phyloP scores from a whole-genome alignment of 2,113 vertebrate species.

The Psettodes erumei region DNA sequence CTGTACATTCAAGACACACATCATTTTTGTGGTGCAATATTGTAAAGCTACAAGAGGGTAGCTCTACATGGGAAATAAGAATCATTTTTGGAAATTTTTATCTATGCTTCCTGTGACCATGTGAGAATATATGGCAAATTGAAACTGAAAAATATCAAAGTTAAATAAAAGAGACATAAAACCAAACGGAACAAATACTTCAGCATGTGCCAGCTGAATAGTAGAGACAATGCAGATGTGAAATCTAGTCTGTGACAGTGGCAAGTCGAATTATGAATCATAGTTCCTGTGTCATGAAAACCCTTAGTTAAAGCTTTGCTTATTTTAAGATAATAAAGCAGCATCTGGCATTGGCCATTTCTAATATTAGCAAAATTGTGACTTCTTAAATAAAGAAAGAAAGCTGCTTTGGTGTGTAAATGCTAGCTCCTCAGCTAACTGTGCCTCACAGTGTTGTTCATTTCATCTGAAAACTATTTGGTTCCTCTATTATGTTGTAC shows the following conservation, averaged over 20 bases:
- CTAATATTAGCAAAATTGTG: not conserved
- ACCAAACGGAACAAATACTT: not conserved
- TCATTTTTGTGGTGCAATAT: not conserved
- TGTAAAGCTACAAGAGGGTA: not conserved
- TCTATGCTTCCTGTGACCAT: not conserved
- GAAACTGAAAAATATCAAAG: not conserved
- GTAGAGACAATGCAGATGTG: constrained; percentile 12
- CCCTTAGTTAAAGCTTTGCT: not conserved
- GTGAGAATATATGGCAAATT: not conserved
- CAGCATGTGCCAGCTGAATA: not conserved
- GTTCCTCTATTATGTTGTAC: not conserved
- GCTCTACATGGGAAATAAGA: not conserved
- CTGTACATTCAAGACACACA: not conserved
- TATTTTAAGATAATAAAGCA: not conserved
- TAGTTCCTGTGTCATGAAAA: constrained; percentile 7
- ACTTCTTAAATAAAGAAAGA: not conserved
- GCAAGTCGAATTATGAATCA: not conserved
- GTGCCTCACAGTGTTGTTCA: not conserved
- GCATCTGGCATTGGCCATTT: not conserved
- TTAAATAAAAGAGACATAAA: not conserved
- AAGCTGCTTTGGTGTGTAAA: not conserved
- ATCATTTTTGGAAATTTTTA: not conserved
- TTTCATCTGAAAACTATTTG: not conserved
- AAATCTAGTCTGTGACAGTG: not conserved
- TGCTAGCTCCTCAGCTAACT: not conserved